Evolutionary conservation across 1,140 invertebrate genomes (phyloP), one percentile per base, ranked within the genome.

Genomic region (Formica selysi): DNA sequence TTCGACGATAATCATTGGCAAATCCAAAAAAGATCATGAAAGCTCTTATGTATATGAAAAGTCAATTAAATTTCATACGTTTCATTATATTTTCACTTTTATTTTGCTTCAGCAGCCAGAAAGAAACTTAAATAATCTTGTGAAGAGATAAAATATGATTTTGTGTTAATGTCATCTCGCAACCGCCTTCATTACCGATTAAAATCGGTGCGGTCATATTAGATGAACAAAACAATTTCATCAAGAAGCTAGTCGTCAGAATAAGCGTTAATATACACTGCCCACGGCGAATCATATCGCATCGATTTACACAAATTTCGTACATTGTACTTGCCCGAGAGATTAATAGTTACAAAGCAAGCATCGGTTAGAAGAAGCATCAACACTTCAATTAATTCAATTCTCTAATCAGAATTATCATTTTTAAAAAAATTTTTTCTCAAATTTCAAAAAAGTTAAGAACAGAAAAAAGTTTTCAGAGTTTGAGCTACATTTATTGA

Each of bases 301-400:
- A 41, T 78, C 19, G 38, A 78, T 78, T 41, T 65, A 48, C 76
- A 48, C 7, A 76, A 76, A 78, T 19, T n/a, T 65, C 26, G 5
- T 51, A 67, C 29, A 51, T 48, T 79, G 13, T 26, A 38, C 51
- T 67, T 29, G 65, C n/a, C 29, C n/a, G 16, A 67, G 44, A 32
- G 26, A n/a, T 79, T 51, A 67, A 78, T 67, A 11, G 3, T 41
- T 65, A 1, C 26, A 48, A 48, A 65, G 6, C 26, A 48, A 65
- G 64, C 16, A 65, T 11, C 16, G 1, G 26, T 22, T 11, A 38
- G 10, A 29, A 2, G 0, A 11, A 44, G 13, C 36, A 44, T 62
- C 38, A 36, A 76, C 7, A 26, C 3, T 10, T 48, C 48, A 32
- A 65, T 51, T 51, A 41, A 16, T 32, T 51, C 16, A 51, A 76